These are phyloP conservation scores for Bungarus multicinctus DNA, from an alignment of 2,113 vertebrate genomes.

Conservation along the genomic window DNA sequence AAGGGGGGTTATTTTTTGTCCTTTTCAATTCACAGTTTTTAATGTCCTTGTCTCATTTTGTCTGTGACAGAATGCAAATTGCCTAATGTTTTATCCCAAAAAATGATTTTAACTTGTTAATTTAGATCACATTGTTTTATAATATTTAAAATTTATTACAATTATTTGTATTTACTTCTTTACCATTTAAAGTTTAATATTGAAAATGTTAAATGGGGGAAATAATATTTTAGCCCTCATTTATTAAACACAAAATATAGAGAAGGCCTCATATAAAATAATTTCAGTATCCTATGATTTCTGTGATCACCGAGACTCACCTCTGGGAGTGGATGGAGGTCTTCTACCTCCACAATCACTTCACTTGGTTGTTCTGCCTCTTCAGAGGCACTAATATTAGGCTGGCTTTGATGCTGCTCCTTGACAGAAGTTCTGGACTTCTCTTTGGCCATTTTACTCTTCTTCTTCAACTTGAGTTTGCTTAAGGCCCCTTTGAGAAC, in stretches of 20 bases:
- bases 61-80: slow-evolving; percentile 73
- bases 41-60: not conserved
- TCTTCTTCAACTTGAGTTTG: slow-evolving; percentile 78
- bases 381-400: slow-evolving; percentile 36
- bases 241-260: not conserved
- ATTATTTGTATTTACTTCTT: not conserved
- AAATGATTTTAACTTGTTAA: not conserved
- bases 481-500: slow-evolving; percentile 67
- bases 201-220: not conserved
- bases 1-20: not conserved
- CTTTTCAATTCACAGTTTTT: not conserved
- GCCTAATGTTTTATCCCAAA: slow-evolving; percentile 68
- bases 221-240: not conserved
- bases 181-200: not conserved
- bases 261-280: not conserved
- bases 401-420: slow-evolving; percentile 44
- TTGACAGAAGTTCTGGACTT: slow-evolving; percentile 55
- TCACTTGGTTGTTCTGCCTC: slow-evolving; percentile 74
- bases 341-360: slow-evolving; percentile 84
- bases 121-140: not conserved
- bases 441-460: slow-evolving; percentile 76
- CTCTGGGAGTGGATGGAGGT: slow-evolving; percentile 85
- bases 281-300: not conserved
- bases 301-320: slow-evolving; percentile 55
- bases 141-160: not conserved